Evolutionary conservation across 2,888 invertebrate species (phyloP).

Genomic region (Melolontha melolontha): DNA sequence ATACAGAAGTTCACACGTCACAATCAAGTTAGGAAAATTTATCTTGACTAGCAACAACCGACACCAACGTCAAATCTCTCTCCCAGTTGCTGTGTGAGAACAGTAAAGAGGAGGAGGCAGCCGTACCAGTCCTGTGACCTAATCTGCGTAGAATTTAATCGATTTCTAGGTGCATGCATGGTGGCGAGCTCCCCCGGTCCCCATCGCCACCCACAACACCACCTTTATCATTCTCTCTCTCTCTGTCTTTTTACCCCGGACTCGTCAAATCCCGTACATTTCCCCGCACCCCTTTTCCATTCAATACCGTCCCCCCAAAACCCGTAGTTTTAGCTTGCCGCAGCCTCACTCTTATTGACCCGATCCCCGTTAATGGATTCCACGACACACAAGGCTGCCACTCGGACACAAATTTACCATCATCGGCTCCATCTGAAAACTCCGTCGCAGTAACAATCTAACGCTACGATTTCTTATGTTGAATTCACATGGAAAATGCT

Average conservation of each 20-base stretch:
- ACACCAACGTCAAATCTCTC: conserved; percentile 17
- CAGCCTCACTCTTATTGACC: conserved; percentile 50
- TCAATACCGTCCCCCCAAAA: conserved; percentile 39
- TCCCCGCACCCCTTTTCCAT: conserved; percentile 51
- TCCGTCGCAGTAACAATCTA: not conserved
- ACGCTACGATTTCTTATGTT: not conserved
- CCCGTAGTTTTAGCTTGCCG: conserved; percentile 46
- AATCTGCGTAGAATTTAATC: conserved; percentile 48
- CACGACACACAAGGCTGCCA: conserved; percentile 41
- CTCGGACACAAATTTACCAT: conserved; percentile 39
- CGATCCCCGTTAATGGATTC: conserved; percentile 50
- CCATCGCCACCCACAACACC: conserved; percentile 61
- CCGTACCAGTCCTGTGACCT: conserved; percentile 42
- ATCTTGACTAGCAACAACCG: conserved; percentile 1
- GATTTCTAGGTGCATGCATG: conserved; percentile 48
- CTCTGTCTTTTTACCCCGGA: conserved; percentile 37
- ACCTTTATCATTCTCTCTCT: conserved; percentile 49
- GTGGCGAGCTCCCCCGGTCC: conserved; percentile 64
- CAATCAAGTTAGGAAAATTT: not conserved
- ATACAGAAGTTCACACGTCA: not conserved
- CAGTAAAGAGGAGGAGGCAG: conserved; percentile 36
- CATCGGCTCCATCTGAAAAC: conserved; percentile 5
- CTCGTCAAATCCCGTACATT: conserved; percentile 51
- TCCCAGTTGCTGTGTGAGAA: conserved; percentile 30
- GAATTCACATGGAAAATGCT: too few relatives aligned